Evolutionary conservation across 2,113 vertebrate species (phyloP).

Genomic region (Misgurnus mizolepis): DNA sequence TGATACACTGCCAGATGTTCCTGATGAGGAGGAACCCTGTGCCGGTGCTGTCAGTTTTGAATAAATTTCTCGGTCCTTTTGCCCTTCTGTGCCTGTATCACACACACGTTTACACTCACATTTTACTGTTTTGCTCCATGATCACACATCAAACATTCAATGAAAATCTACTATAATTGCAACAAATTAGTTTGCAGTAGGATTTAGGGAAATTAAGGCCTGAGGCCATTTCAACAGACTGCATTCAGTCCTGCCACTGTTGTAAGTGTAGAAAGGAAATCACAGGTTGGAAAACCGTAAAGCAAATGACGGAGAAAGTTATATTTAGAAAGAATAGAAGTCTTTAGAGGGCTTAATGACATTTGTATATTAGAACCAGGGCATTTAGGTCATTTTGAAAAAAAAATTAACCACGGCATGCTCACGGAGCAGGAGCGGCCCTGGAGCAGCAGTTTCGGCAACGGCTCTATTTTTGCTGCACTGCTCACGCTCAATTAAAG

Average conservation of each 20-base stretch:
- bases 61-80: conserved; percentile 61
- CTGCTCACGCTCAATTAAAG: too few relatives aligned
- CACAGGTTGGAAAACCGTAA: conserved; percentile 12
- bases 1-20: conserved; percentile 65
- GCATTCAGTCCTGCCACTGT: conserved; percentile 30
- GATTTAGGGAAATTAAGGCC: conserved; percentile 63
- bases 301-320: background rate
- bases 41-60: conserved; percentile 59
- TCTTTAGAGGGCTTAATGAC: background rate
- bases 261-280: background rate
- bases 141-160: conserved; percentile 22
- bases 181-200: conserved; percentile 58
- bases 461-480: too few relatives aligned
- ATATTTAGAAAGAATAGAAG: background rate
- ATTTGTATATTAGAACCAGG: background rate
- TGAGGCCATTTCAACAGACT: conserved; percentile 58
- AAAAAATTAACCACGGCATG: too few relatives aligned
- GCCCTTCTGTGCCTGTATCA: conserved; percentile 66
- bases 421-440: too few relatives aligned
- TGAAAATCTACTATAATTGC: conserved; percentile 2
- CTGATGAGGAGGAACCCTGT: conserved; percentile 61
- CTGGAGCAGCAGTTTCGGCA: too few relatives aligned
- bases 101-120: conserved; percentile 15
- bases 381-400: background rate
- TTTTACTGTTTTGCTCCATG: background rate